Percentiles rank a stretch among this genome's conserved stretches.
Conservation (phyloP, 2,797 vertebrate genomes). For the Gymnothorax javanicus region DNA sequence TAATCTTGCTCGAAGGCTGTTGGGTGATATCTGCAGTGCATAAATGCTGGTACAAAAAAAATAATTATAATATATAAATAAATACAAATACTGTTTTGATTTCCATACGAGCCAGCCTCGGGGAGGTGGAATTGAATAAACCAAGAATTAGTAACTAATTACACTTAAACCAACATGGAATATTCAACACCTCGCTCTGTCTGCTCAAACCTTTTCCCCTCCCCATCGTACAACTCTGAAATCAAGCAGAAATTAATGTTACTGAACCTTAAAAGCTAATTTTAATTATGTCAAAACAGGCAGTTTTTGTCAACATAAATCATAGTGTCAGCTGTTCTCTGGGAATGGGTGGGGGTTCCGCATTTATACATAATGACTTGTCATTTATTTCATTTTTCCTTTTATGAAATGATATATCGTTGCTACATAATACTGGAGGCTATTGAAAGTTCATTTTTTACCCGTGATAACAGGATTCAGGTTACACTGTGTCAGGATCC, state of each 20-base stretch:
- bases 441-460: neutral
- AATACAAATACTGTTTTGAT: conserved; percentile 67
- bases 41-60: conserved; percentile 65
- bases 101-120: conserved; percentile 78
- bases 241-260: conserved; percentile 24
- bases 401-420: neutral
- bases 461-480: neutral
- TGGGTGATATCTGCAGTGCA: conserved; percentile 80
- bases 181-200: conserved; percentile 66
- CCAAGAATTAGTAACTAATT: conserved; percentile 82
- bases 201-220: conserved; percentile 23
- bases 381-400: conserved; percentile 1
- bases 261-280: conserved; percentile 30
- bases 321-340: neutral
- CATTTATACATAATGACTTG: neutral
- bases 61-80: conserved; percentile 30
- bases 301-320: neutral
- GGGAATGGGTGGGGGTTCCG: neutral
- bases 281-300: conserved; percentile 10
- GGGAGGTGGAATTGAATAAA: conserved; percentile 81
- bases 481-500: neutral
- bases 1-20: conserved; percentile 82
- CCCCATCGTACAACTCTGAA: conserved; percentile 26
- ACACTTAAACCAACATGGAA: conserved; percentile 80
- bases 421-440: neutral